Percentiles rank a stretch among this genome's conserved stretches.
Conservation (phyloP, 2,797 vertebrate species). For the Mormyrus hasselquistii region DNA sequence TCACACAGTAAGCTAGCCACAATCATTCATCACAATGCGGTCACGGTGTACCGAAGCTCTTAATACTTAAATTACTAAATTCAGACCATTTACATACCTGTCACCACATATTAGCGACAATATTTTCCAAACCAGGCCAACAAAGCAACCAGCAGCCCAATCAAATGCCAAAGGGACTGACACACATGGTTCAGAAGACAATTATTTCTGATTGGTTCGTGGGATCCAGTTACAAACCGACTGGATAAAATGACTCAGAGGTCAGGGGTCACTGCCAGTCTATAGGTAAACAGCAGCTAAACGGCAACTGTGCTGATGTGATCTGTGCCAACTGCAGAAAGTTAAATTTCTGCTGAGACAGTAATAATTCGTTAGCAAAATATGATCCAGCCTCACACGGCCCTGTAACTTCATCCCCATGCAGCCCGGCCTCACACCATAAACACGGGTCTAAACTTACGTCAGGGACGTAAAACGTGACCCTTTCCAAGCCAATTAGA, state of each 20-base stretch:
- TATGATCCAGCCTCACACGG: neutral
- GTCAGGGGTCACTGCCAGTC: neutral
- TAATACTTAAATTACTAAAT: neutral
- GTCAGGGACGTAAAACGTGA: neutral
- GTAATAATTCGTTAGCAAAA: neutral
- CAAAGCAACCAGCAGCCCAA: slow-evolving; percentile 35
- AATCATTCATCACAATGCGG: neutral
- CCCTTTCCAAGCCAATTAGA: neutral
- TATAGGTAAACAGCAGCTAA: neutral
- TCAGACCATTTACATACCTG: neutral
- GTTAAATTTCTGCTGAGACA: neutral
- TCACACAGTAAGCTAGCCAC: neutral
- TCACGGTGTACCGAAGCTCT: neutral
- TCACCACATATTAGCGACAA: slow-evolving; percentile 16
- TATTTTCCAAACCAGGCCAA: slow-evolving; percentile 37
- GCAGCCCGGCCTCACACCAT: neutral
- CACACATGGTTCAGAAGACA: neutral
- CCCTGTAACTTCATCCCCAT: neutral
- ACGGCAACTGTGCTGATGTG: neutral
- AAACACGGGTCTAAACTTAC: neutral
- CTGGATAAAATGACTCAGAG: neutral
- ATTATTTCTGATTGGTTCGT: neutral
- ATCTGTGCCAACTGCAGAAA: neutral
- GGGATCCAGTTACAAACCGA: neutral
- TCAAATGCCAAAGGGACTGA: slow-evolving; percentile 7